Base-by-base conservation (phyloP, 2,113 vertebrate genomes). In the Mustelus asterias region DNA sequence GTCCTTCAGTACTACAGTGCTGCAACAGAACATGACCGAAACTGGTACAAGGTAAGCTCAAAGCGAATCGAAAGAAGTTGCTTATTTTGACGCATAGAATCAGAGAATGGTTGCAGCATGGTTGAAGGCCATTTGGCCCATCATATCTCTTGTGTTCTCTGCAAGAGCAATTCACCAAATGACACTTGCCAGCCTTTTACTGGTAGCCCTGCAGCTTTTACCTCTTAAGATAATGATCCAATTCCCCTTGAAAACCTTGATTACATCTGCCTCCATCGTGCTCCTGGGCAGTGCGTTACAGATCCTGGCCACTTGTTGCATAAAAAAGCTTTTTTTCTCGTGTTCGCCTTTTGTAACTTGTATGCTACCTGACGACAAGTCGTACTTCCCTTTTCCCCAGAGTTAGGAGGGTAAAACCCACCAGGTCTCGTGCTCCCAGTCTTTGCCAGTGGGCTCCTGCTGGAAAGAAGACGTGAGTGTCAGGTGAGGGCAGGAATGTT, bases 1-100 rank as follows among this genome's bases (percentile, higher is more conserved):
- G 99, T 99, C 65, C 96, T 99, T 95, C 99, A 99, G 96, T 99
- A 99, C 97, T 99, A 99, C 97, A 99, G 98, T 22, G 99, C 99
- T 26, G 99, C 99, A 90, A 99, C 99, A 0, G 99, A 99, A 96
- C 99, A 99, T 0, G 99, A 99, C 96, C 98, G 98, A 97, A 99
- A 98, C 97, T 99, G 99, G 99, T 99, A 99, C 97, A 99, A 99
- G 99, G 99, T 99, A 96, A 97, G 97, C 95, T 2, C 5, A 58
- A 60, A 60, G 80, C 58, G 29, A 58, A 58, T 13, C 86, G 54
- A 26, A 88, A 88, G 86, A 11, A 60, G 54, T 89, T 58, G 29
- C 26, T 58, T 83, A 83, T 44, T 83, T 83, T 83, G 37, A 20
- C 22, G 3, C 78, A n/a, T n/a, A 33, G 1, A 76, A 76, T 33